Conservation (phyloP, 2,888 invertebrate genomes). For the Drosophila demipolita region DNA sequence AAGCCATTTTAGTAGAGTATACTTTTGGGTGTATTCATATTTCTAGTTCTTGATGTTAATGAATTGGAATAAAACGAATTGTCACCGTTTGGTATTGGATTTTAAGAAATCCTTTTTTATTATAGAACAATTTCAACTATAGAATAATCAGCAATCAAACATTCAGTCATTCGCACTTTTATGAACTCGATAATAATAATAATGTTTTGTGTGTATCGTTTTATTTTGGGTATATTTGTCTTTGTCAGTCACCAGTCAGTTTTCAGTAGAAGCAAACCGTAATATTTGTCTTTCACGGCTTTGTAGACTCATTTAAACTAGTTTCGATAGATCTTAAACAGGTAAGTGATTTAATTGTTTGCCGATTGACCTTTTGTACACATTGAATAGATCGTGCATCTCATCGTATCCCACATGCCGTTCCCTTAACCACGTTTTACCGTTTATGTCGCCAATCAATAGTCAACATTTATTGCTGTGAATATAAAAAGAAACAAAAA, state of each 20-base stretch:
- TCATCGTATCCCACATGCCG: conserved; percentile 45
- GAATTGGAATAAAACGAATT: neutral
- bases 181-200: too few species aligned
- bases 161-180: neutral
- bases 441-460: conserved; percentile 55
- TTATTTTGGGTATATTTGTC: neutral
- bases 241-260: conserved; percentile 1
- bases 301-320: conserved; percentile 36
- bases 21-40: conserved; percentile 44
- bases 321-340: conserved; percentile 33
- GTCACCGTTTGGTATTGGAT: neutral
- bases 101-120: neutral
- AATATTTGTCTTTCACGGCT: conserved; percentile 15
- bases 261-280: neutral
- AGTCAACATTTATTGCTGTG: conserved; percentile 45
- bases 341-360: conserved; percentile 28
- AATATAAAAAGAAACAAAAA: conserved; percentile 38
- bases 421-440: conserved; percentile 45
- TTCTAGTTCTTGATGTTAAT: neutral
- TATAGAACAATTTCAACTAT: neutral
- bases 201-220: too few species aligned
- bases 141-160: neutral
- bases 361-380: conserved; percentile 35
- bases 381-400: conserved; percentile 47
- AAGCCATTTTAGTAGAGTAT: conserved; percentile 16